A percentile compares a stretch with the other conserved stretches of the same genome.
phyloP scores from a whole-genome alignment of 2,797 vertebrate genomes.

The Heliangelus exortis region DNA sequence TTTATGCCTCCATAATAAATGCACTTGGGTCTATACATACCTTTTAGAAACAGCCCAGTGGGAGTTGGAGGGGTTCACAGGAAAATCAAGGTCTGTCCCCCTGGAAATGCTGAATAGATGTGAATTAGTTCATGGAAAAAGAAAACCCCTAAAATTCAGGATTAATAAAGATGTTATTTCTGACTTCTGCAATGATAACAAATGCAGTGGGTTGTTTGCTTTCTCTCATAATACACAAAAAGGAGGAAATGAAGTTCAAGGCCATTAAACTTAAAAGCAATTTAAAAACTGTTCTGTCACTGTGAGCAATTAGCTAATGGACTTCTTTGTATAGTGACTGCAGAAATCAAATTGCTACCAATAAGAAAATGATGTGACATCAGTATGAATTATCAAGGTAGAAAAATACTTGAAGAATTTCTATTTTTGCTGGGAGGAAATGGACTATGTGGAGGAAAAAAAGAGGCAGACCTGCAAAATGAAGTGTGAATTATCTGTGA shows the following conservation, averaged over 20 bases:
- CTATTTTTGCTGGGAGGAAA: background rate
- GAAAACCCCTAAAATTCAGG: background rate
- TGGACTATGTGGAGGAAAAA: fast-evolving
- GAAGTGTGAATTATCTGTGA: background rate
- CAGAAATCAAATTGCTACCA: background rate
- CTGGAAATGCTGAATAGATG: background rate
- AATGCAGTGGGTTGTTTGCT: background rate
- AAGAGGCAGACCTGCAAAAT: background rate
- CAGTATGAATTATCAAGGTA: background rate
- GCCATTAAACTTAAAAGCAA: background rate
- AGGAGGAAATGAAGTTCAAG: background rate
- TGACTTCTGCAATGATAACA: background rate
- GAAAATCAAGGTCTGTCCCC: background rate
- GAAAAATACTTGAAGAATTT: background rate
- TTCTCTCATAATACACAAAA: background rate
- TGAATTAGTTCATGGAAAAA: background rate
- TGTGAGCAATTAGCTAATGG: background rate
- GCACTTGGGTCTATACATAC: background rate
- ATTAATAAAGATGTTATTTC: background rate
- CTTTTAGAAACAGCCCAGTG: background rate
- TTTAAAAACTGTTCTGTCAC: background rate
- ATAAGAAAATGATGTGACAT: background rate
- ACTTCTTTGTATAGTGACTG: background rate
- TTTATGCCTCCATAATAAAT: background rate
- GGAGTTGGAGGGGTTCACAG: background rate